Percentiles rank a stretch among this genome's conserved stretches.
phyloP scores from a whole-genome alignment of 2,113 vertebrate species.

The Bufo gargarizans region DNA sequence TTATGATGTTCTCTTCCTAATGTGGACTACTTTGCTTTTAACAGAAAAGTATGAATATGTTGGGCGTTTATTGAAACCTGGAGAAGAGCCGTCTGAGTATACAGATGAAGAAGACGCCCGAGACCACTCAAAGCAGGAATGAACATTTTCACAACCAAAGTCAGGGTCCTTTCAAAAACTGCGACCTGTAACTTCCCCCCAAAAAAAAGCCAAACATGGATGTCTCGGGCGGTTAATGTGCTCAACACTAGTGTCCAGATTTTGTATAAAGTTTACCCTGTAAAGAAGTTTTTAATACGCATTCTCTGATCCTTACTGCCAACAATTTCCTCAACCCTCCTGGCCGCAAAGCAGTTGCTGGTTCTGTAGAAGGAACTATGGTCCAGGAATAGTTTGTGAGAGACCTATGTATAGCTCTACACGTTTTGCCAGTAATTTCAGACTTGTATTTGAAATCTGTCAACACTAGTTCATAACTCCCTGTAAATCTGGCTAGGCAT shows the following conservation, averaged over 20 bases:
- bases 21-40: conserved; percentile 63
- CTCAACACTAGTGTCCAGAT: conserved; percentile 73
- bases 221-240: conserved; percentile 72
- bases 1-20: background rate
- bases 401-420: conserved; percentile 44
- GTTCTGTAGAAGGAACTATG: conserved; percentile 53
- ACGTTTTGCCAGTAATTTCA: conserved; percentile 67
- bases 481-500: conserved; percentile 5
- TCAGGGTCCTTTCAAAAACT: conserved; percentile 86
- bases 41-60: conserved; percentile 98
- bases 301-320: conserved; percentile 64
- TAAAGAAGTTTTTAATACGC: conserved; percentile 74
- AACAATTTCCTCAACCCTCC: conserved; percentile 25
- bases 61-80: conserved; percentile 96
- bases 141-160: conserved; percentile 89
- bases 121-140: conserved; percentile 97
- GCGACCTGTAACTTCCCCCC: conserved; percentile 70
- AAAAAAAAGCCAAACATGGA: background rate
- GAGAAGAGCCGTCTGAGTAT: conserved; percentile 98
- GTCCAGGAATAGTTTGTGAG: conserved; percentile 66
- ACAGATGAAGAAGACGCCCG: conserved; percentile 98
- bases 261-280: conserved; percentile 72
- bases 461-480: conserved; percentile 54
- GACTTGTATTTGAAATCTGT: conserved; percentile 67
- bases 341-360: conserved; percentile 69